Base-by-base conservation (phyloP, 2,888 invertebrate species). In the Sceliomorpha sp. region DNA sequence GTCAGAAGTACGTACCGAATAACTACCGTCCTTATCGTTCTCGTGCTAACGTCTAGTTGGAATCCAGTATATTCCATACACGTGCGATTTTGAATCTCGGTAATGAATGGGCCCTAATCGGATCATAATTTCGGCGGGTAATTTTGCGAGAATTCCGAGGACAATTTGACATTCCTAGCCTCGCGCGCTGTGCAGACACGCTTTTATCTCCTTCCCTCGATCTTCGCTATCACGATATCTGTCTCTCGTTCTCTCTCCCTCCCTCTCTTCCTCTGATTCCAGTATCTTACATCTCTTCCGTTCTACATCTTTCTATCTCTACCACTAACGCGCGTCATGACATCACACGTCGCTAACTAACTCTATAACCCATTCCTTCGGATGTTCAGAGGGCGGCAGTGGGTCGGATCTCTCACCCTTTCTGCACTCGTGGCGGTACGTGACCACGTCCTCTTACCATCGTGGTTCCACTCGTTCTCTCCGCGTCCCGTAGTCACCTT, bases 61-160 rank as follows among this genome's bases (percentile, higher is more conserved):
- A 56, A 59, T 63, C 40, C 42, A 48, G 48, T 55, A 63, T 73
- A 80, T 78, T 79, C 78, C 69, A 58, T 67, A 70, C 78, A 78
- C 79, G 79, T 72, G 67, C 73, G 72, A 79, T 78, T 78, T 75
- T 76, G 75, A 76, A 80, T 80, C 75, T 73, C 70, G 44, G 72
- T 75, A 77, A 79, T 70, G 70, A 74, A 74, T 72, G 72, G 55
- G 64, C 66, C 73, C 72, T 80, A 79, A 80, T 80, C 75, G 76
- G 74, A 79, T 80, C 75, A 79, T 79, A 79, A 80, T 80, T 80
- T 77, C 71, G 67, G 70, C 50, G 75, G 74, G 74, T 79, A 77
- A 79, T 78, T 77, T 74, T 64, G 72, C 68, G 77, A 74, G 74
- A 73, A 73, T 69, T 66, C 74, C 63, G 60, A 75, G 72, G 68